Percentiles rank a stretch among this genome's conserved stretches.
Conservation (phyloP, 2,888 invertebrate species). For the Nezara viridula region DNA sequence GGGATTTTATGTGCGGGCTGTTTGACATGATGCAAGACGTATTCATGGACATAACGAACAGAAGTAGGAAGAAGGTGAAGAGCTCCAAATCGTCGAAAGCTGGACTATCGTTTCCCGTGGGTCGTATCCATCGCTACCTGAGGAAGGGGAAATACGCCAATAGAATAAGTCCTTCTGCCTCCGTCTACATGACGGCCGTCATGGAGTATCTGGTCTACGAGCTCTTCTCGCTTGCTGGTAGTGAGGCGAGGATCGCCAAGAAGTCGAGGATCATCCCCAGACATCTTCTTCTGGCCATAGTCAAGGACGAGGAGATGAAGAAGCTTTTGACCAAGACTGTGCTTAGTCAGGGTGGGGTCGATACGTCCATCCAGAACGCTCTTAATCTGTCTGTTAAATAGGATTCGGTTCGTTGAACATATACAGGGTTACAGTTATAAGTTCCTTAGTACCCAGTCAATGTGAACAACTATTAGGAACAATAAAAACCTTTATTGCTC, state of each 20-base stretch:
- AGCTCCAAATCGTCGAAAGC: not conserved
- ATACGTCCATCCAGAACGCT: not conserved
- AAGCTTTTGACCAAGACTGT: not conserved
- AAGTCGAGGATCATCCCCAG: constrained; percentile 41
- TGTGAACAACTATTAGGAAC: not conserved
- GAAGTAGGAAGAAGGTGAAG: not conserved
- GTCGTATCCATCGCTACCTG: not conserved
- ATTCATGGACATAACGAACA: not conserved
- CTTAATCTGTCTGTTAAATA: not conserved
- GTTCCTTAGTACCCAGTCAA: not conserved
- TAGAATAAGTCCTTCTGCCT: not conserved
- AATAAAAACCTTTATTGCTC: not conserved
- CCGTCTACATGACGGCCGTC: constrained; percentile 40
- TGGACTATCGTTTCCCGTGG: not conserved
- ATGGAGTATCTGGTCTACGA: not conserved
- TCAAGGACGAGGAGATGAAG: constrained; percentile 15
- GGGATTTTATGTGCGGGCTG: not conserved
- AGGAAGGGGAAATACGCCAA: not conserved
- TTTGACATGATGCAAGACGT: not conserved
- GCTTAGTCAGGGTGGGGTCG: not conserved
- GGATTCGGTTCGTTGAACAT: not conserved
- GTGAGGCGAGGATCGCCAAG: not conserved
- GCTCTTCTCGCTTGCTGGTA: not conserved
- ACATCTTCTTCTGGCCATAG: not conserved
- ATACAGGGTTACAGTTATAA: not conserved